phyloP scores from a whole-genome alignment of 2,113 vertebrate genomes.

The Oriolus oriolus region DNA sequence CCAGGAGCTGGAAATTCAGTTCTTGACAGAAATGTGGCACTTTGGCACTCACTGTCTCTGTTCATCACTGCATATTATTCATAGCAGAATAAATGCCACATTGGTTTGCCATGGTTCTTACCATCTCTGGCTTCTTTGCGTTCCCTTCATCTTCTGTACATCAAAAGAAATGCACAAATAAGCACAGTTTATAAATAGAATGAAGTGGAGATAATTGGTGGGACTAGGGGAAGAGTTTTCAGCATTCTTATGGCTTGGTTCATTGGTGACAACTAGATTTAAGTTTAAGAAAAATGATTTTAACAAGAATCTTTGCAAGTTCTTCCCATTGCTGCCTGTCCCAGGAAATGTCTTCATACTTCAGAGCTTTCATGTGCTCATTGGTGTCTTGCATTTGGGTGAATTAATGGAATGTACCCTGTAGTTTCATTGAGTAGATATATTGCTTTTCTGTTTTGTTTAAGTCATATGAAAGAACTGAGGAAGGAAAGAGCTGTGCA shows the following conservation, averaged over 20 bases:
- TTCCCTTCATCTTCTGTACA: background rate
- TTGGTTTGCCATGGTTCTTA: background rate
- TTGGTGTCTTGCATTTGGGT: background rate
- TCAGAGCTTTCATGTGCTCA: background rate
- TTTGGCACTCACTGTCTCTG: background rate
- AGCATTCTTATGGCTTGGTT: background rate
- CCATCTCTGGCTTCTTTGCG: background rate
- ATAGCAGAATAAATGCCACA: background rate
- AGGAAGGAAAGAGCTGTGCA: background rate
- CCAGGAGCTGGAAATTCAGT: background rate
- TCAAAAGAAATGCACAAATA: background rate
- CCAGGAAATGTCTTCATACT: background rate
- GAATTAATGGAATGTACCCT: background rate
- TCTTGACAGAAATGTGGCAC: background rate
- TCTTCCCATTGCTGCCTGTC: background rate
- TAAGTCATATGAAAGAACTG: background rate
- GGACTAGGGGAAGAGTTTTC: background rate
- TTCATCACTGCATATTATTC: background rate
- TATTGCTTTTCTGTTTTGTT: background rate
- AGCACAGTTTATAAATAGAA: background rate
- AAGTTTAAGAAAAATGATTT: background rate
- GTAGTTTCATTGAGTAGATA: background rate
- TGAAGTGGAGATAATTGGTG: background rate
- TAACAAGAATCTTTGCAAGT: background rate
- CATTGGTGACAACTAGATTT: background rate